Percentiles rank a stretch among this genome's conserved stretches.
These are phyloP conservation scores for Phyllotis vaccarum DNA, from an alignment of 2,797 vertebrate genomes.

Conservation along the genomic window DNA sequence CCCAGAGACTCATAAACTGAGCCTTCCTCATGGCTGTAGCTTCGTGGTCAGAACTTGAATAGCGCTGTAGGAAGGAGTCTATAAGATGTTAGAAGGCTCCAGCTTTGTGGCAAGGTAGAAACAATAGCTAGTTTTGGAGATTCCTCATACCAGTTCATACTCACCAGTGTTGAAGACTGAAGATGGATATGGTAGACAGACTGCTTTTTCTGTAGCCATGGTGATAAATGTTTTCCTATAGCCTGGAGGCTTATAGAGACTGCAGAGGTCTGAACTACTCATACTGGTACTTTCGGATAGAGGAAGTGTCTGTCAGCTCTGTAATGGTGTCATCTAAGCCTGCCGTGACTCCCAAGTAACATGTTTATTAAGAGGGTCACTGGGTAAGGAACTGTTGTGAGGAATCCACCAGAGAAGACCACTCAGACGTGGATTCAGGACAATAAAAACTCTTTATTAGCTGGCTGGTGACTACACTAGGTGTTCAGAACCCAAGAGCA, in stretches of 20 bases:
- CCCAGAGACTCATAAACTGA: constrained; percentile 99
- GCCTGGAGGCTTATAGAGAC: background rate
- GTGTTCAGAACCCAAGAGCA: background rate
- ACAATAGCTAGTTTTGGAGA: background rate
- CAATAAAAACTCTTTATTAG: background rate
- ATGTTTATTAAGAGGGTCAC: background rate
- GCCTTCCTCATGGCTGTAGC: constrained; percentile 99
- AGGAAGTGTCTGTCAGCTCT: background rate
- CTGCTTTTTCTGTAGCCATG: background rate
- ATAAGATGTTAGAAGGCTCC: background rate
- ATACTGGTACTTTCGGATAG: background rate
- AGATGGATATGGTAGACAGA: background rate
- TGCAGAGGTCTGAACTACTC: background rate
- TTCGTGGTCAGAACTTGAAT: constrained; percentile 96
- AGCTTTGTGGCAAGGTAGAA: background rate
- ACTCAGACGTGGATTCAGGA: background rate
- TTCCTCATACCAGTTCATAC: background rate
- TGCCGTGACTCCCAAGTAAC: background rate
- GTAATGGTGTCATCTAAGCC: background rate
- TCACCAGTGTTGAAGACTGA: background rate
- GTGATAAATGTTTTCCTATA: background rate
- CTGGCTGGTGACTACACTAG: background rate
- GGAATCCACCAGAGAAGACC: background rate
- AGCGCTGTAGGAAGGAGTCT: constrained; percentile 96
- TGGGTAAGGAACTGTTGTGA: background rate